Conservation (phyloP, 2,797 vertebrate species). For the Anguilla obscura region DNA sequence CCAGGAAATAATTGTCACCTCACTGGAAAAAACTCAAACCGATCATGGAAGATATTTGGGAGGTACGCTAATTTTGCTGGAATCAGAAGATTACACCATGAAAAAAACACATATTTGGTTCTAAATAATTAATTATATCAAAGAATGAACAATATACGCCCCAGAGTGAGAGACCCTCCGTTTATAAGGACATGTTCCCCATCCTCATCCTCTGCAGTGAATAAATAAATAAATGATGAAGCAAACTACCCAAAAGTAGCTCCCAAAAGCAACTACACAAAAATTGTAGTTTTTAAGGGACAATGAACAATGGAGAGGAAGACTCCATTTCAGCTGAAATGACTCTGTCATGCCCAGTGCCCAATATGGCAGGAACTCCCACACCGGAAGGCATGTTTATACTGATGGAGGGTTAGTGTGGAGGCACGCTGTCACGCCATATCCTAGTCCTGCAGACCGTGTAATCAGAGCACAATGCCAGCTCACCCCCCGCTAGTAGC, state of each 20-base stretch:
- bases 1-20: not conserved
- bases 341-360: not conserved
- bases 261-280: no score
- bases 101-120: not conserved
- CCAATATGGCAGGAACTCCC: constrained; percentile 4
- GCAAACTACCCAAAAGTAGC: no score
- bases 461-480: not conserved
- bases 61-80: not conserved
- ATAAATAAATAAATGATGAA: no score
- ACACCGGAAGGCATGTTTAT: not conserved
- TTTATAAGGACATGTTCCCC: no score
- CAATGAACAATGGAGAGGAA: not conserved
- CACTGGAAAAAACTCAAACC: not conserved
- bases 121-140: not conserved
- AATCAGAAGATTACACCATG: not conserved
- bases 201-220: no score
- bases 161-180: no score
- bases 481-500: constrained; percentile 22
- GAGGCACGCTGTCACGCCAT: not conserved
- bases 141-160: no score
- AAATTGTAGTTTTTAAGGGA: not conserved
- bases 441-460: not conserved
- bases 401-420: not conserved
- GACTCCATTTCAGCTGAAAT: not conserved
- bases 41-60: not conserved